phyloP scores from a whole-genome alignment of 2,797 vertebrate genomes.

The Platalea minor region DNA sequence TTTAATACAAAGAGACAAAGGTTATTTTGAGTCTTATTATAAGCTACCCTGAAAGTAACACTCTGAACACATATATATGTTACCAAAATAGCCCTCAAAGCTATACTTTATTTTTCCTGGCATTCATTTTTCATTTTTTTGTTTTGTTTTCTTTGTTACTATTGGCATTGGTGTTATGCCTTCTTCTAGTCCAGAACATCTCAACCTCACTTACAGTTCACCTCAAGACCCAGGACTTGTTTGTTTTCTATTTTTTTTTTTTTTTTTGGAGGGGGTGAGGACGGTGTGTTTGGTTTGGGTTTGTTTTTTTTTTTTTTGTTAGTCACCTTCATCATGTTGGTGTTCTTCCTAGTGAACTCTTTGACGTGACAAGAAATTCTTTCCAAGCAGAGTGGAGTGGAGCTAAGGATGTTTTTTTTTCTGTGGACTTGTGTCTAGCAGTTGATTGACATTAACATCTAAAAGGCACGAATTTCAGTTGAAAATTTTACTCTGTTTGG shows the following conservation, averaged over 20 bases:
- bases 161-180: accelerated
- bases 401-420: neutral
- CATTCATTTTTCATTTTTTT: neutral
- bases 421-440: neutral
- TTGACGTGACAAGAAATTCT: neutral
- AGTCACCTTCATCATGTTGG: neutral
- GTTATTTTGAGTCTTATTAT: neutral
- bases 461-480: neutral
- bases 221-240: neutral
- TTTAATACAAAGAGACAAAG: neutral
- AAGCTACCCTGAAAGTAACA: neutral
- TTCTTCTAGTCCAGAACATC: neutral
- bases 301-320: neutral
- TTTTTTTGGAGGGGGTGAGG: accelerated
- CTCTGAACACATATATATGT: neutral
- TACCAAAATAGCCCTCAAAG: neutral
- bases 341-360: neutral
- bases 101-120: neutral
- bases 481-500: neutral
- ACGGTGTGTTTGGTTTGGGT: neutral
- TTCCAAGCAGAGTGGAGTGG: neutral
- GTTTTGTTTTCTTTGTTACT: neutral
- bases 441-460: neutral
- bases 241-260: neutral
- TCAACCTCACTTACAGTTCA: neutral